Conservation (phyloP, 2,888 invertebrate genomes). For the Polydrusus cervinus region DNA sequence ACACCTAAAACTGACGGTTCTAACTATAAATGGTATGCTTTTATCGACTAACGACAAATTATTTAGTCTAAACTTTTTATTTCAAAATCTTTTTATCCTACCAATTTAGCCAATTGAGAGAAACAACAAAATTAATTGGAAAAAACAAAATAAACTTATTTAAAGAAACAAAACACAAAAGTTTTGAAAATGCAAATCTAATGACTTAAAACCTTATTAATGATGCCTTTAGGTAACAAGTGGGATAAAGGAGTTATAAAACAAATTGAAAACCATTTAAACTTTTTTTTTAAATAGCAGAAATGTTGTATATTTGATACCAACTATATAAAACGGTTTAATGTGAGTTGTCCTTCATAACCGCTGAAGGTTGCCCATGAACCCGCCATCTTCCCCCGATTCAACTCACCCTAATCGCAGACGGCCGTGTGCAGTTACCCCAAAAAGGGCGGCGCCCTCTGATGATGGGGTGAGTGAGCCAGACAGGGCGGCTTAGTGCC, state of each 20-base stretch:
- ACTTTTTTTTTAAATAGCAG: too few relatives aligned
- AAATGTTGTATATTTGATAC: too few relatives aligned
- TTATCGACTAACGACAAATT: neutral
- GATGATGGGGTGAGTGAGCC: constrained; percentile 52
- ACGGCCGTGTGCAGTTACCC: constrained; percentile 46
- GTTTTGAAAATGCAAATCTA: too few relatives aligned
- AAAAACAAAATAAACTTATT: neutral
- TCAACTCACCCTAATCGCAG: constrained; percentile 33
- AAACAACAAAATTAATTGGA: neutral
- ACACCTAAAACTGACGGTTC: too few relatives aligned
- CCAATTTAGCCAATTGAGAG: neutral
- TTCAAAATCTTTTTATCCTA: neutral
- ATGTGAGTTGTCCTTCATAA: constrained; percentile 12
- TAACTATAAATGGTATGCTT: neutral
- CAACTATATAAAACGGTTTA: too few relatives aligned
- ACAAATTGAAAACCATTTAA: too few relatives aligned
- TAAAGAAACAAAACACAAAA: too few relatives aligned
- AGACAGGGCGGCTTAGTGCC: constrained; percentile 52
- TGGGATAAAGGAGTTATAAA: too few relatives aligned
- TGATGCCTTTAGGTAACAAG: too few relatives aligned
- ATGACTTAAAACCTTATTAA: too few relatives aligned
- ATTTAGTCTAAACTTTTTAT: neutral
- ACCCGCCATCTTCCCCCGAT: constrained; percentile 27
- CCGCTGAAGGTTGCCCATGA: constrained; percentile 40
- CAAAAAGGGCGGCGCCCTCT: constrained; percentile 51